Percentiles rank a stretch among this genome's conserved stretches.
Evolutionary conservation across 35 echinoderm and acorn worm genomes (phyloP).

Genomic region (Lytechinus pictus): DNA sequence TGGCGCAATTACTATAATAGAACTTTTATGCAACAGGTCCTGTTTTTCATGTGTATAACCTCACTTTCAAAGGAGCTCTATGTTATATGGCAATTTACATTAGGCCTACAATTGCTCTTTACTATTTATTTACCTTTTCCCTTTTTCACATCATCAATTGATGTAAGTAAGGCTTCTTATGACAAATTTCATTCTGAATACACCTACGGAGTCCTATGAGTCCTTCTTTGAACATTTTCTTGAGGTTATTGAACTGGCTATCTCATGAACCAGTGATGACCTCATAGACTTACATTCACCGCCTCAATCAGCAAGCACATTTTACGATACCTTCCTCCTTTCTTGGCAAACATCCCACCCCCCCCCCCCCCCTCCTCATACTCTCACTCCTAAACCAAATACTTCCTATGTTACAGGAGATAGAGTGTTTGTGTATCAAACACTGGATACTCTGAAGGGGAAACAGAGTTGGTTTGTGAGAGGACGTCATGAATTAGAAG

Average conservation of each 20-base stretch:
- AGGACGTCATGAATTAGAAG: neutral
- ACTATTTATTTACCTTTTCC: too few relatives aligned
- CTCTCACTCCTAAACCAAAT: neutral
- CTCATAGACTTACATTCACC: neutral
- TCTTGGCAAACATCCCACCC: neutral
- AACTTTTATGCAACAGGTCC: too few relatives aligned
- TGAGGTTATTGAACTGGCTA: neutral
- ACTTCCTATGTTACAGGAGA: neutral
- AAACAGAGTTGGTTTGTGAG: neutral
- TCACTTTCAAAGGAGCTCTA: too few relatives aligned
- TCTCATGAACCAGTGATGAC: neutral
- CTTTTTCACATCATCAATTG: too few relatives aligned
- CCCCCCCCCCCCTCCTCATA: neutral
- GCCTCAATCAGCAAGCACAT: neutral
- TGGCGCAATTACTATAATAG: too few relatives aligned
- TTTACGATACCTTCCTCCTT: neutral
- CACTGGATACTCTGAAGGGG: neutral
- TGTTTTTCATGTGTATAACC: too few relatives aligned
- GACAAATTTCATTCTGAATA: too few relatives aligned
- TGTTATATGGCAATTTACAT: too few relatives aligned
- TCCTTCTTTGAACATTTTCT: neutral
- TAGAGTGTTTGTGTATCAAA: neutral
- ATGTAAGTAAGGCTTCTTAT: too few relatives aligned
- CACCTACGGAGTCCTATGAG: too few relatives aligned
- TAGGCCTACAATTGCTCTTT: too few relatives aligned